Evolutionary conservation across 2,797 vertebrate genomes (phyloP), one percentile per base, ranked within the genome.

Genomic region (Takifugu ocellatus): DNA sequence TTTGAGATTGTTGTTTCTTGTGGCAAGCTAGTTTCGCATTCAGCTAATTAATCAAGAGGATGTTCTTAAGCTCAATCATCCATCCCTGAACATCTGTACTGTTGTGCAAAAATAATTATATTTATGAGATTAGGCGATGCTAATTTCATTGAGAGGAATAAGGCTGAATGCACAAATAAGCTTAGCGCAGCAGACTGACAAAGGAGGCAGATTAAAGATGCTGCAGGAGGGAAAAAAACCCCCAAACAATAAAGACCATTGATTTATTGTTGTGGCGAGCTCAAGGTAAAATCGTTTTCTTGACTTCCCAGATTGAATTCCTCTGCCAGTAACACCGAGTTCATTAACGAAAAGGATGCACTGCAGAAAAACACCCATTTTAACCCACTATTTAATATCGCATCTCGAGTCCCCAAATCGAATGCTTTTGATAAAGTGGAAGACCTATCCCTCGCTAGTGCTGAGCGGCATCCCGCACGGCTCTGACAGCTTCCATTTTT

Each of bases 401-500:
- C 56, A 58, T 62, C 14, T 39, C 57, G 68, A 74, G 56, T 70
- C 63, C 44, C 73, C 67, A 76, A 72, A 61, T 61, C 49, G 57
- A 53, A 51, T 47, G 67, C 51, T 53, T 78, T 62, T 85, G 82
- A 84, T 79, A 21, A 70, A 84, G 84, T 84, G 74, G 78, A 77
- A 72, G 68, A 57, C 69, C 62, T 55, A 68, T 48, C 68, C 59
- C 57, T 29, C 59, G 59, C 76, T 57, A 74, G 83, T 79, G 68
- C 77, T 36, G 72, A 3, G 80, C 72, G 61, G 81, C 82, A 59
- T 82, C 81, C 81, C 59, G 52, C 75, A 72, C 70, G 12, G n/a
- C 61, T 39, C 26, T 89, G 88, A 91, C 91, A 91, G 87, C 43
- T 78, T 71, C 83, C 85, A 90, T 91, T 88, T 91, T 87, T 91